Conservation (phyloP, 2,888 invertebrate species). For the Acleris cristana region DNA sequence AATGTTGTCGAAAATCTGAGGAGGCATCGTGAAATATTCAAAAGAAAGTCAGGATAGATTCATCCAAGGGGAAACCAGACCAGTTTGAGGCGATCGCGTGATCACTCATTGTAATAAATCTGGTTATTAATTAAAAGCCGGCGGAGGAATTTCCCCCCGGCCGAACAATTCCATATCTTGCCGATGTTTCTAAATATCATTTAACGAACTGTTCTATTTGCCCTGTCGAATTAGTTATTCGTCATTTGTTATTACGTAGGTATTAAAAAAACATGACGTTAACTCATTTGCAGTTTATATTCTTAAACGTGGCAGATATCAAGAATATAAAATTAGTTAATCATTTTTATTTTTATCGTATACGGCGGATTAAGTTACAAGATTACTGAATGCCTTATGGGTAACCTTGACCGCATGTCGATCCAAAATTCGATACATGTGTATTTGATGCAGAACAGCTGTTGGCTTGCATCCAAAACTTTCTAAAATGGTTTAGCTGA, state of each 20-base stretch:
- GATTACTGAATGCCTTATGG: conserved; percentile 11
- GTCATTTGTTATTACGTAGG: not conserved
- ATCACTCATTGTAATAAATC: conserved; percentile 17
- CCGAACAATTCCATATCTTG: conserved; percentile 15
- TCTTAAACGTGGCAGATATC: conserved; percentile 12
- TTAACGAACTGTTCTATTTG: not conserved
- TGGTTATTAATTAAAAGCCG: conserved; percentile 20
- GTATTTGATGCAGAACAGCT: conserved; percentile 59
- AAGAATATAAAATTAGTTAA: conserved; percentile 12
- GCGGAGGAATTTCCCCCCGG: conserved; percentile 22
- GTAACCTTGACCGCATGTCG: conserved; percentile 68
- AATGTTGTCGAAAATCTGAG: not conserved
- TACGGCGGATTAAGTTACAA: conserved; percentile 22
- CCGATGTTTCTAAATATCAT: conserved; percentile 4
- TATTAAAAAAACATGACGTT: conserved; percentile 21
- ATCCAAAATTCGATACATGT: conserved; percentile 62
- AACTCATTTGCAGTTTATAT: conserved; percentile 17
- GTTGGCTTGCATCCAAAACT: conserved; percentile 72
- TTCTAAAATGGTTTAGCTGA: conserved; percentile 71
- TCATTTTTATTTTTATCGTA: conserved; percentile 18
- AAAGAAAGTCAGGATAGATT: conserved; percentile 11
- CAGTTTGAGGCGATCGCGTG: conserved; percentile 17
- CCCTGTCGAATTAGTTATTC: not conserved
- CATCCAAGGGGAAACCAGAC: conserved; percentile 16
- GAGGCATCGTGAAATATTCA: not conserved